Conservation (phyloP, 2,113 vertebrate genomes). For the Rhea americana region DNA sequence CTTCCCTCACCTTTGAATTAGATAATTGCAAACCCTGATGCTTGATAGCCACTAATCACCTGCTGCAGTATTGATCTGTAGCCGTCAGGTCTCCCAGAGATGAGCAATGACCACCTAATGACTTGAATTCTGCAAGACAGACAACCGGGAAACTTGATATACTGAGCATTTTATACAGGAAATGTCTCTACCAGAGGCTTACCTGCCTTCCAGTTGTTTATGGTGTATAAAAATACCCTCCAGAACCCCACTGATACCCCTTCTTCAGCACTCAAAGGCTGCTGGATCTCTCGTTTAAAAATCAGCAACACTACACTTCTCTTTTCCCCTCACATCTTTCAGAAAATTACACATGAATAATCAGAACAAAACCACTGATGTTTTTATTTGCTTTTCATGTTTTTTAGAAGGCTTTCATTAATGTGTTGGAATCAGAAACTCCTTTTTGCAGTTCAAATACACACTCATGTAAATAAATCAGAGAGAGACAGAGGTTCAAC, state of each 20-base stretch:
- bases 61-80: not conserved
- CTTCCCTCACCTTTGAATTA: not conserved
- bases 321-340: not conserved
- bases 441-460: not conserved
- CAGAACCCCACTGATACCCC: not conserved
- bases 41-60: slow-evolving; percentile 10
- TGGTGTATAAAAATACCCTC: not conserved
- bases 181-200: not conserved
- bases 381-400: not conserved
- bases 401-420: not conserved
- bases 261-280: not conserved
- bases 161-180: not conserved
- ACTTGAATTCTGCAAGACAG: not conserved
- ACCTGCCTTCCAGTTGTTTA: not conserved
- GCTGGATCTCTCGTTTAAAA: not conserved
- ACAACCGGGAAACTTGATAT: not conserved
- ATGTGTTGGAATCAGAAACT: not conserved
- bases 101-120: not conserved
- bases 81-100: not conserved
- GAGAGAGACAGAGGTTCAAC: not conserved
- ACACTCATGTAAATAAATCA: slow-evolving; percentile 1
- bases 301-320: not conserved
- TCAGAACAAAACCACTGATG: not conserved
- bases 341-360: not conserved
- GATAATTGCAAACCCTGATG: not conserved